Evolutionary conservation across 1,140 invertebrate species (phyloP), one percentile per base, ranked within the genome.

Genomic region (Euwallacea fornicatus): DNA sequence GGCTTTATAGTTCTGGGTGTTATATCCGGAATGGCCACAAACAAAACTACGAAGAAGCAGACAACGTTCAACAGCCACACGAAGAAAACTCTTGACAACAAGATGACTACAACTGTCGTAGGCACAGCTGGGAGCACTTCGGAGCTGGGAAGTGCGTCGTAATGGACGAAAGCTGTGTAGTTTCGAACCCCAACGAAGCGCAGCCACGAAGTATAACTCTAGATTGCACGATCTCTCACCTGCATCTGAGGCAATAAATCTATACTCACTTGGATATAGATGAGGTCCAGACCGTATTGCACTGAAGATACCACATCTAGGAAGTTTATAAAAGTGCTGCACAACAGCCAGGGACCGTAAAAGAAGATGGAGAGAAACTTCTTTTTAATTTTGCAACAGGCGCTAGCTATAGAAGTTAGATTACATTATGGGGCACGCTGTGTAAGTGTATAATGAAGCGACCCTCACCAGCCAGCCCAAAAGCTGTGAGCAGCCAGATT

Each of bases 151-250:
- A 69, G 44, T 6, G 44, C 33, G 13, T 75, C 66, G 47, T 65
- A 73, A 7, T 41, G 15, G 15, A n/a, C 7, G 58, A 74, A 76
- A 43, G 70, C 67, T n/a, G 67, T 46, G 58, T 67, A 71, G 15
- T 76, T 74, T 11, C 42, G n/a, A 6, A 76, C 70, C 0, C 76
- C 76, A 2, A 77, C 63, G 46, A 77, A 77, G 11, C 68, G 65
- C 15, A 77, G 33, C 76, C 76, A 77, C 6, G 67, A 50, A 6
- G 69, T 56, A 42, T 71, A 75, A 58, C 64, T 76, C 75, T 77
- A 50, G 63, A 71, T 53, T n/a, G 21, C 21, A 33, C 9, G 42
- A 61, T 41, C 59, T 6, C 11, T 61, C 10, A 21, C 9, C 8
- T 11, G 7, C 10, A 41, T 43, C 21, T 15, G 15, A 42, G 2